Conservation (phyloP, 2,797 vertebrate species). For the Myoxocephalus aenaeus region DNA sequence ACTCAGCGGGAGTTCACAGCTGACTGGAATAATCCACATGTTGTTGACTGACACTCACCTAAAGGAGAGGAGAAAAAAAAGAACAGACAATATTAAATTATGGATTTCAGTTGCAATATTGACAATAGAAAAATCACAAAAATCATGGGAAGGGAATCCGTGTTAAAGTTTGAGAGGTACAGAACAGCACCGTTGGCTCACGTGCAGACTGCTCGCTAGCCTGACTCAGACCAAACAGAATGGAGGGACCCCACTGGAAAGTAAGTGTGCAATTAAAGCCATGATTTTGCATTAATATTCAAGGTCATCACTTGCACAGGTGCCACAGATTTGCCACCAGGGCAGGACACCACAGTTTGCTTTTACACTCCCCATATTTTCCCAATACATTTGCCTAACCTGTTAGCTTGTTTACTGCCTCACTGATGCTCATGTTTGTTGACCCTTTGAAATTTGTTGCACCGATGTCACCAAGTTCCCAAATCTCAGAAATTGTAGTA, state of each 20-base stretch:
- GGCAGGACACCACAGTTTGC: neutral
- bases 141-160: constrained; percentile 66
- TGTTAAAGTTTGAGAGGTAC: constrained; percentile 62
- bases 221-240: neutral
- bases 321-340: constrained; percentile 12
- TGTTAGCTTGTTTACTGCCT: neutral
- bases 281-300: constrained; percentile 22
- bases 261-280: constrained; percentile 41
- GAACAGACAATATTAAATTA: constrained; percentile 58
- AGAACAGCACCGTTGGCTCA: constrained; percentile 32
- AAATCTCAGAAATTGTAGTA: neutral
- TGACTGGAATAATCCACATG: constrained; percentile 71
- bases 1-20: constrained; percentile 55
- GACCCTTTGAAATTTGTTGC: neutral
- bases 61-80: constrained; percentile 54
- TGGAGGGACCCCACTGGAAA: constrained; percentile 42
- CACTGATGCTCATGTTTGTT: neutral
- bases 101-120: constrained; percentile 66
- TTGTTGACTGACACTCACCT: constrained; percentile 85
- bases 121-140: constrained; percentile 67
- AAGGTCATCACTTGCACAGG: constrained; percentile 13
- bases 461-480: neutral
- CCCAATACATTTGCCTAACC: neutral
- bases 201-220: constrained; percentile 13
- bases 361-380: neutral